Base-by-base conservation (phyloP, 2,113 vertebrate genomes). In the Danionella cerebrum region DNA sequence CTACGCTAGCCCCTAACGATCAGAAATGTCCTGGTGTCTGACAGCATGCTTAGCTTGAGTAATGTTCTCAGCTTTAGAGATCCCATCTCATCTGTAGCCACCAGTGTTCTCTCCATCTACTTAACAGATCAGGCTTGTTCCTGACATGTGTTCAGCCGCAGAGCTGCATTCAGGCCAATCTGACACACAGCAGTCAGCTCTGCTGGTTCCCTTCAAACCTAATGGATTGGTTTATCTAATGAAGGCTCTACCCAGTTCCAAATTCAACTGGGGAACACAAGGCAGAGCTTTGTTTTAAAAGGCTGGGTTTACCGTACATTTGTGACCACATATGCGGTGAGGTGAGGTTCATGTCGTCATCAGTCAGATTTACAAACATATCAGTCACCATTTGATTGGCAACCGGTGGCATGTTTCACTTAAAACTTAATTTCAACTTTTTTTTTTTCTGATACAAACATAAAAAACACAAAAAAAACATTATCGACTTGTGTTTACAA, bases 21-120 rank as follows among this genome's bases (percentile, higher is more conserved):
- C 66, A 74, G 73, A 67, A 59, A 76, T 80, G 80, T 84, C 78
- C 81, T 81, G 76, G 69, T 74, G 73, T 73, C 31, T 13, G 73
- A 80, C 80, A 75, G 71, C 57, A 68, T 74, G 76, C 71, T 79
- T 72, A 80, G 67, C 69, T 12, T 80, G 82, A 85, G 55, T 78
- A 71, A 85, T 85, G 74, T 69, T 25, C n/a, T 67, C 9, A 74
- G 74, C 60, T 83, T 79, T 75, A 77, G 66, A 77, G 47, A 53
- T 69, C 76, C 27, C 6, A 4, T 77, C 74, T 72, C 35, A 62
- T 25, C 70, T 69, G 58, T 74, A 63, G 42, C 57, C 59, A 73
- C 70, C 41, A 25, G 27, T 65, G 52, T 82, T 85, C 84, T 81
- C 77, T 78, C 77, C 79, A 78, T 75, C 45, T 67, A 71, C 59